Evolutionary conservation across 2,113 vertebrate species (phyloP).

Genomic region (cat (Felis catus)): F.catus_Fca126_mat1.0 CM031414.1:16760001-16760500

Average conservation of each 20-base stretch:
- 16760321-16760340: not conserved
- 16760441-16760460: not conserved
- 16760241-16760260: not conserved
- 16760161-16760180: not conserved
- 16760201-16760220: not conserved
- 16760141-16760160: not conserved
- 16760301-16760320: not conserved
- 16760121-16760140: not conserved
- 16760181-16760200: not conserved
- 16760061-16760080: not conserved
- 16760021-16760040: not conserved
- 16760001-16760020: not conserved
- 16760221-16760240: not conserved
- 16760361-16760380: not conserved
- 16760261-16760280: not conserved
- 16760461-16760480: not conserved
- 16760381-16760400: not conserved
- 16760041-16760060: not conserved
- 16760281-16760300: not conserved
- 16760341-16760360: not conserved
- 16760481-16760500: not conserved
- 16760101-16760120: not conserved
- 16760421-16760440: not conserved
- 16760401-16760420: not conserved
- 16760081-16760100: not conserved